phyloP scores from a whole-genome alignment of 2,888 invertebrate species.

The Troglohyphantes excavatus region DNA sequence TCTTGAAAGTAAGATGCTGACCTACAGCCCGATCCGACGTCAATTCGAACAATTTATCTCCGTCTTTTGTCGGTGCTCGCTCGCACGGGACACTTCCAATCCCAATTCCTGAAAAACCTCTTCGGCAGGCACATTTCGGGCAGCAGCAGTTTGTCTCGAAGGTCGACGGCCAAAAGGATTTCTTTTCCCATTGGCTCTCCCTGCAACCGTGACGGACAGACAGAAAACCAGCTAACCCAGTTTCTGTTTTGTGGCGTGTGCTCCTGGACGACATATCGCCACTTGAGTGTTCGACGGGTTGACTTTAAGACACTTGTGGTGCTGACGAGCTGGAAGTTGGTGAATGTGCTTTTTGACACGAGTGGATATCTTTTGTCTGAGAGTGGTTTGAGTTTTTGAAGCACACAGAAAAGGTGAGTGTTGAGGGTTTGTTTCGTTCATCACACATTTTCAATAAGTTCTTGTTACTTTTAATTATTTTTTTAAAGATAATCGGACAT shows the following conservation, averaged over 20 bases:
- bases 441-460: too few species aligned
- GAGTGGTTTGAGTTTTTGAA: not conserved
- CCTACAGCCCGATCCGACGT: not conserved
- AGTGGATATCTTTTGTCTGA: slow-evolving; percentile 27
- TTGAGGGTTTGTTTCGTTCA: too few species aligned
- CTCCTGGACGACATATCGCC: slow-evolving; percentile 15
- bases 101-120: not conserved
- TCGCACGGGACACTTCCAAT: not conserved
- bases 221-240: slow-evolving; percentile 67
- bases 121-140: not conserved
- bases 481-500: too few species aligned
- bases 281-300: not conserved
- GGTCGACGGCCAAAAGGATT: slow-evolving; percentile 59
- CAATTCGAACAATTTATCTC: not conserved
- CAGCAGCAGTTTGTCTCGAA: slow-evolving; percentile 24
- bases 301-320: slow-evolving; percentile 23
- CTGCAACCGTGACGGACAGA: slow-evolving; percentile 5
- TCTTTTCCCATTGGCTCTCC: slow-evolving; percentile 16
- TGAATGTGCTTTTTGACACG: slow-evolving; percentile 11
- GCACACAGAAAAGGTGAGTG: too few species aligned
- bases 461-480: too few species aligned
- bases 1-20: not conserved
- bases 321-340: not conserved
- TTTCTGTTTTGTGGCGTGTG: slow-evolving; percentile 47
- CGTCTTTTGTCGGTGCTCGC: not conserved